Conservation (phyloP, 2,888 invertebrate genomes). For the Agrotis exclamationis region DNA sequence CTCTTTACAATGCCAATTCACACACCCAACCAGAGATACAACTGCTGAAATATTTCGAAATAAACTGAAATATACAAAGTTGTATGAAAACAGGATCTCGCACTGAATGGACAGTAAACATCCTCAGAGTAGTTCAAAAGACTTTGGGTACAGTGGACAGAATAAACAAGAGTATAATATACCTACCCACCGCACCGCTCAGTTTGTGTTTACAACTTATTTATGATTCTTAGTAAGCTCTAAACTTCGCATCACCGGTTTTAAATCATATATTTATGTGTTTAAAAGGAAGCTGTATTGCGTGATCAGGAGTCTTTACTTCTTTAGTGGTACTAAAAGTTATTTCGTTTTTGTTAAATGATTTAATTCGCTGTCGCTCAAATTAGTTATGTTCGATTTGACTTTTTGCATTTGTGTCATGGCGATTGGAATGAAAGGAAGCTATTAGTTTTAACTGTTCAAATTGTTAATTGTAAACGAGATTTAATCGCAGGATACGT, state of each 20-base stretch:
- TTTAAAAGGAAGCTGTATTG: slow-evolving; percentile 40
- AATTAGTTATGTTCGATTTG: slow-evolving; percentile 14
- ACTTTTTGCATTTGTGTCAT: slow-evolving; percentile 46
- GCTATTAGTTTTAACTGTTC: slow-evolving; percentile 26
- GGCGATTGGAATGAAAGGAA: slow-evolving; percentile 34
- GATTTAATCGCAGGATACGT: slow-evolving; percentile 32
- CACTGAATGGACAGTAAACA: slow-evolving; percentile 71
- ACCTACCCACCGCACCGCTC: slow-evolving; percentile 23
- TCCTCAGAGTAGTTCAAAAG: slow-evolving; percentile 66
- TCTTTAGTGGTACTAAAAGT: slow-evolving; percentile 21
- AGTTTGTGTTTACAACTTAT: slow-evolving; percentile 29
- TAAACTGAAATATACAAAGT: slow-evolving; percentile 67
- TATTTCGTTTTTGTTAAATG: slow-evolving; percentile 30
- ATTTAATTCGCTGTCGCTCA: slow-evolving; percentile 35
- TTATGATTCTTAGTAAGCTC: slow-evolving; percentile 43
- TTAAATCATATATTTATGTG: slow-evolving; percentile 52
- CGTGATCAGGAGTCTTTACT: slow-evolving; percentile 44
- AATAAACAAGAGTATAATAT: slow-evolving; percentile 54
- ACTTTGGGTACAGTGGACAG: slow-evolving; percentile 59
- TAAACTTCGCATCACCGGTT: slow-evolving; percentile 35
- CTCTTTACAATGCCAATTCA: slow-evolving; percentile 11
- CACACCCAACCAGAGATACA: slow-evolving; percentile 26
- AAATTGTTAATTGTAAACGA: slow-evolving; percentile 27
- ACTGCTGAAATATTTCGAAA: slow-evolving; percentile 57
- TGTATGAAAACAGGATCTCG: slow-evolving; percentile 70